These are phyloP conservation scores for Arctia plantaginis DNA, from an alignment of 2,888 invertebrate species.

Conservation along the genomic window DNA sequence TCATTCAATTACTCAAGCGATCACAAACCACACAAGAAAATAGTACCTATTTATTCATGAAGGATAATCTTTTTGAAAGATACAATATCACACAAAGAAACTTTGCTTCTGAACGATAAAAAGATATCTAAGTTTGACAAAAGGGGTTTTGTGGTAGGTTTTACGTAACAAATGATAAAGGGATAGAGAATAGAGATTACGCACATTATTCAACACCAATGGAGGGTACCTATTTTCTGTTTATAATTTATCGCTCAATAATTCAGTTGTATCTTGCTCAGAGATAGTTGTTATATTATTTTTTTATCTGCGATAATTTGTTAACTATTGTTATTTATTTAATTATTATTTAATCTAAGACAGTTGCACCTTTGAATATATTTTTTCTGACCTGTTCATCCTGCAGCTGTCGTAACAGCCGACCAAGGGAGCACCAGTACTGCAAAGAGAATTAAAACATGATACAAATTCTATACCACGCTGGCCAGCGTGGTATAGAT, in stretches of 20 bases:
- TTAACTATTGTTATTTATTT: too few relatives aligned
- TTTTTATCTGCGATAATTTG: background rate
- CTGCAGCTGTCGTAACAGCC: too few relatives aligned
- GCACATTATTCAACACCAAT: constrained; percentile 10
- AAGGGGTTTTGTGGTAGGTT: constrained; percentile 1
- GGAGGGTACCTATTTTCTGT: background rate
- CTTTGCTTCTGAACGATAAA: constrained; percentile 4
- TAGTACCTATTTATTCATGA: background rate
- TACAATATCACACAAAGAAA: constrained; percentile 1
- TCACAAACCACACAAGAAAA: background rate
- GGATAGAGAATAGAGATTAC: constrained; percentile 7
- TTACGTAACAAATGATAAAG: constrained; percentile 16
- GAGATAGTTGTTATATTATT: background rate
- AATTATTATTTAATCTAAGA: too few relatives aligned
- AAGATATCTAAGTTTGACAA: background rate
- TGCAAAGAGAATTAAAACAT: too few relatives aligned
- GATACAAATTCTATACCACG: too few relatives aligned
- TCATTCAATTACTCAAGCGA: background rate
- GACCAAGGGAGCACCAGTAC: too few relatives aligned
- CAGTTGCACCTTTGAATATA: too few relatives aligned
- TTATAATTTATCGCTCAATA: background rate
- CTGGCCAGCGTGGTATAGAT: too few relatives aligned
- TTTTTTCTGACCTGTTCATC: too few relatives aligned
- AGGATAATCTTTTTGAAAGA: background rate
- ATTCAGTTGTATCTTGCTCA: background rate